Evolutionary conservation across 2,797 vertebrate species (phyloP).

Genomic region (Varecia variegata): DNA sequence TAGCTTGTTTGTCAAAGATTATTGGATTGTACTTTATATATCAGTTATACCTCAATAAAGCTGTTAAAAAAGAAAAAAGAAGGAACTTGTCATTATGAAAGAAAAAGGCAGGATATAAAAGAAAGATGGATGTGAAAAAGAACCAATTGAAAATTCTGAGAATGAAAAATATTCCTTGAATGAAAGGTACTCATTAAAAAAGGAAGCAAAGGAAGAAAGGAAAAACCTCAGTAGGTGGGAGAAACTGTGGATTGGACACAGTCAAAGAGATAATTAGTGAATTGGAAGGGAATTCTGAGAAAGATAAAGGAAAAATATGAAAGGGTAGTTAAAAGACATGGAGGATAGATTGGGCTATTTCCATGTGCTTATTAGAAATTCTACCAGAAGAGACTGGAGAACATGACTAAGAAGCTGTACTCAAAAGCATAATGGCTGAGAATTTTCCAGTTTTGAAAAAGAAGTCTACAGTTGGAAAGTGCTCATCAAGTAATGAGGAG

Average conservation of each 20-base stretch:
- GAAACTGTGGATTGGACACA: background rate
- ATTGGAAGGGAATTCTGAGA: constrained; percentile 6
- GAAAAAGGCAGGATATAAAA: background rate
- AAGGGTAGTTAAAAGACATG: background rate
- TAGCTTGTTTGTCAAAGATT: background rate
- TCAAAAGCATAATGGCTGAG: background rate
- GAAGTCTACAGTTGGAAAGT: background rate
- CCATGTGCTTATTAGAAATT: background rate
- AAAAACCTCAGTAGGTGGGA: background rate
- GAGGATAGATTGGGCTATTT: background rate
- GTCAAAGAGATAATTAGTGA: constrained; percentile 8
- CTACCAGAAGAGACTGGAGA: background rate
- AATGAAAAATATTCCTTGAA: background rate
- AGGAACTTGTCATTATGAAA: background rate
- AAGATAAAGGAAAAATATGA: background rate
- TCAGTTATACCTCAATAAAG: background rate
- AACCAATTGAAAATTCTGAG: background rate
- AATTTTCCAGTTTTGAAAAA: constrained; percentile 24
- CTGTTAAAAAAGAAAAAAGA: background rate
- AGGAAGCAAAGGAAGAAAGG: background rate
- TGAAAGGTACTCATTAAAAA: background rate
- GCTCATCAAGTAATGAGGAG: background rate
- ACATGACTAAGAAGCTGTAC: background rate
- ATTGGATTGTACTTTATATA: background rate
- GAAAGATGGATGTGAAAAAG: background rate